These are phyloP conservation scores for Digitonthophagus gazella DNA, from an alignment of 2,888 invertebrate genomes.

Conservation along the genomic window DNA sequence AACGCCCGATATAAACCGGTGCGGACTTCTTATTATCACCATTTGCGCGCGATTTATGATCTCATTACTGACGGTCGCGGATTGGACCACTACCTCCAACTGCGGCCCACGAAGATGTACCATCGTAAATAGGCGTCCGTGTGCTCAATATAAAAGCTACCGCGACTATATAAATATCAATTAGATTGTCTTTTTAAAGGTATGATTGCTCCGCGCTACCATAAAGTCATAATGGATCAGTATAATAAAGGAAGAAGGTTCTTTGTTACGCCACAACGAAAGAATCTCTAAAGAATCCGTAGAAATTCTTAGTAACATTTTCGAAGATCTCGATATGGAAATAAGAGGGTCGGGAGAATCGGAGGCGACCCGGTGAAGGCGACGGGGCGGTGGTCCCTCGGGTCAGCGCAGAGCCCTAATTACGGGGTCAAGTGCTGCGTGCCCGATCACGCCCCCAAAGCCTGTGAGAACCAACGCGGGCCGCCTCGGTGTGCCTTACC, in stretches of 20 bases:
- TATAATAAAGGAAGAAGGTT: slow-evolving; percentile 19
- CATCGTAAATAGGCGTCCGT: neutral
- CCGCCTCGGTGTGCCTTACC: slow-evolving; percentile 2
- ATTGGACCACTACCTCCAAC: neutral
- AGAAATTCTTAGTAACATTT: no score
- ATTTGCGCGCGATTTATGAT: neutral
- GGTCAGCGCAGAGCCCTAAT: slow-evolving; percentile 42
- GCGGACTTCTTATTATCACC: neutral
- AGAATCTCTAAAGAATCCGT: no score
- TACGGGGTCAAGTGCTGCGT: slow-evolving; percentile 48
- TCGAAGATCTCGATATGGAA: slow-evolving; percentile 26
- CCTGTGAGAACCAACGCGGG: slow-evolving; percentile 42
- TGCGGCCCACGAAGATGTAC: neutral
- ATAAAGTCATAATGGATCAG: no score
- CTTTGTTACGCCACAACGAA: no score
- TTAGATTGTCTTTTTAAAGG: neutral
- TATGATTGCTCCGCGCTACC: neutral
- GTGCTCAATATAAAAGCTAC: neutral
- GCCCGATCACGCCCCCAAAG: slow-evolving; percentile 44
- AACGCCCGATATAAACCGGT: neutral
- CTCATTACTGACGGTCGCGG: neutral
- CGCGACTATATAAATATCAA: neutral
- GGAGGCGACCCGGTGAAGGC: slow-evolving; percentile 37
- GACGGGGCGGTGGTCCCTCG: slow-evolving; percentile 18
- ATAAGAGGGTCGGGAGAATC: slow-evolving; percentile 37